These are phyloP conservation scores for Ahaetulla prasina DNA, from an alignment of 2,113 vertebrate species.

Conservation along the genomic window DNA sequence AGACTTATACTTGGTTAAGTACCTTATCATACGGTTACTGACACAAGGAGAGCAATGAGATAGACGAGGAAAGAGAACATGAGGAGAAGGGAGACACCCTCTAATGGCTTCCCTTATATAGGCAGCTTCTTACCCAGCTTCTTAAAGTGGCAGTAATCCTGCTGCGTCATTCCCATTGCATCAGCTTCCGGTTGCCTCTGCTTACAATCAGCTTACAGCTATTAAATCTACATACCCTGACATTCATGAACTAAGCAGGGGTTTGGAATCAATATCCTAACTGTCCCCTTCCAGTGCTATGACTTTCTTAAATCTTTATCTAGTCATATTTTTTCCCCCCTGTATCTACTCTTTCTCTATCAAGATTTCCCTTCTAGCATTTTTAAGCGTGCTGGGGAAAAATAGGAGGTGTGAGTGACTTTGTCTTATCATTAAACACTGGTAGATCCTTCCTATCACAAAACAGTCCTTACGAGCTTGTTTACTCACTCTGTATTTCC, in stretches of 20 bases:
- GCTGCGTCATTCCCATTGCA: too few species aligned
- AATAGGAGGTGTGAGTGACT: conserved; percentile 71
- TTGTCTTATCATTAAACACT: conserved; percentile 78
- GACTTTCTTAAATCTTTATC: neutral
- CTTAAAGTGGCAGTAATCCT: too few species aligned
- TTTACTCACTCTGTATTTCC: conserved; percentile 79
- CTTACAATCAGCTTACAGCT: too few species aligned
- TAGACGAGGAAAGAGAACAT: too few species aligned
- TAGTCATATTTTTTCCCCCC: conserved; percentile 60
- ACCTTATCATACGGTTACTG: too few species aligned
- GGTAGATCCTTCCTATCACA: conserved; percentile 67
- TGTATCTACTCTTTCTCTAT: conserved; percentile 63
- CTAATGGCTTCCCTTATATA: too few species aligned
- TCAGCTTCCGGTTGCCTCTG: too few species aligned
- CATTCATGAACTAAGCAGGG: neutral
- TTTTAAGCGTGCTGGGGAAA: conserved; percentile 50
- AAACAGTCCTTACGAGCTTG: conserved; percentile 68
- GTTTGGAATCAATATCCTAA: neutral
- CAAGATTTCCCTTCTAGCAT: conserved; percentile 44
- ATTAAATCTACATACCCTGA: too few species aligned
- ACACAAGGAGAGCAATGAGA: too few species aligned
- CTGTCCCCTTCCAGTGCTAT: neutral
- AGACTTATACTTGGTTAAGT: too few species aligned
- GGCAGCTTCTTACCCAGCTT: too few species aligned
- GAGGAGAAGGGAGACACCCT: too few species aligned